These are phyloP conservation scores for Tenthredo livida DNA, from an alignment of 2,888 invertebrate species.

Conservation along the genomic window DNA sequence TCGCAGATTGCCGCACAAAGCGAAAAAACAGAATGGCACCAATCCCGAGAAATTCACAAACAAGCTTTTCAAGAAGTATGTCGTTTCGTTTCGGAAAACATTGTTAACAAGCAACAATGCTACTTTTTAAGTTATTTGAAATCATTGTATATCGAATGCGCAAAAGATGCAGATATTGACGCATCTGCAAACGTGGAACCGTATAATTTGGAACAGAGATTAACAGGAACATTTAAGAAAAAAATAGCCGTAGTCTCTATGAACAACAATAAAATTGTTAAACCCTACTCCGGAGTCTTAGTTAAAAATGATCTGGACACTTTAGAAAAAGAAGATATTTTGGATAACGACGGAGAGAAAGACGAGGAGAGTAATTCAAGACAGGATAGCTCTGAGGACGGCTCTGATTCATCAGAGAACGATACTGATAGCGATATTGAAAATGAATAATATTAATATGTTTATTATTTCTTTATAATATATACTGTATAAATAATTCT, in stretches of 20 bases:
- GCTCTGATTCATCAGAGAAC: no score
- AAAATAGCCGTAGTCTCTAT: slow-evolving; percentile 52
- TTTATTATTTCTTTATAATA: no score
- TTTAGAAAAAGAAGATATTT: slow-evolving; percentile 56
- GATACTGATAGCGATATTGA: no score
- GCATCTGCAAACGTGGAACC: slow-evolving; percentile 40
- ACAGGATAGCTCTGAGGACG: no score
- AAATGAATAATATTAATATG: no score
- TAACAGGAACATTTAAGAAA: slow-evolving; percentile 48
- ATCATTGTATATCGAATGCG: slow-evolving; percentile 36
- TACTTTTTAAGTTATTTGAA: slow-evolving; percentile 48
- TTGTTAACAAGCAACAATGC: slow-evolving; percentile 43
- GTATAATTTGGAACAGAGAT: slow-evolving; percentile 55
- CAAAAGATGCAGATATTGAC: slow-evolving; percentile 27
- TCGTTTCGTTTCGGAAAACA: slow-evolving; percentile 51
- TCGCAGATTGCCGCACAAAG: slow-evolving; percentile 1
- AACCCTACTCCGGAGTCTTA: slow-evolving; percentile 57
- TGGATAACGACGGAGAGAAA: no score
- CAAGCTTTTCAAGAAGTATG: slow-evolving; percentile 51
- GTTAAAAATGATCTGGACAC: slow-evolving; percentile 56
- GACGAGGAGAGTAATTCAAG: no score
- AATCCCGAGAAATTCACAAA: slow-evolving; percentile 48
- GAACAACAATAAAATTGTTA: slow-evolving; percentile 56
- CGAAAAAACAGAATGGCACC: slow-evolving; percentile 53
- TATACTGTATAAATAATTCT: no score